A percentile compares a stretch with the other conserved stretches of the same genome.
Conservation (phyloP, 2,888 invertebrate genomes). For the Cybosia mesomella region DNA sequence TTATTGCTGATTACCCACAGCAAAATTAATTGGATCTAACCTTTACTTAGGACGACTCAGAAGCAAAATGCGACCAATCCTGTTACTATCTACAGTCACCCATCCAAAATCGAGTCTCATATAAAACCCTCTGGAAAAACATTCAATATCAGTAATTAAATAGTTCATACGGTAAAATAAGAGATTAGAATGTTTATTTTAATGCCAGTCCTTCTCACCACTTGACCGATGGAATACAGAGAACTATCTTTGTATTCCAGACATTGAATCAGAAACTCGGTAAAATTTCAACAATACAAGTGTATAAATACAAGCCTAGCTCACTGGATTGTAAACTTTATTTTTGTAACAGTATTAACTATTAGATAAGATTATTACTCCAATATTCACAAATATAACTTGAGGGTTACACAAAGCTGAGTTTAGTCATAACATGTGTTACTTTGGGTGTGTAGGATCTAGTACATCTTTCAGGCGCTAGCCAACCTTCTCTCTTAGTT, state of each 20-base stretch:
- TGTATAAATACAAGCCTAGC: not conserved
- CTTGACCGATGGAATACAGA: too few species aligned
- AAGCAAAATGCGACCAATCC: too few species aligned
- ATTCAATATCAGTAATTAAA: not conserved
- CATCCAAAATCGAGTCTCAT: not conserved
- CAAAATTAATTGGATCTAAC: too few species aligned
- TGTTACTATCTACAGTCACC: too few species aligned
- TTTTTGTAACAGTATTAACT: not conserved
- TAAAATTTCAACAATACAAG: not conserved
- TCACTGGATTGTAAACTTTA: not conserved
- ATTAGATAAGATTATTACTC: not conserved
- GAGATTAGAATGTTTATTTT: too few species aligned
- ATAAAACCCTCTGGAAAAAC: not conserved
- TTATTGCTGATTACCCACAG: too few species aligned
- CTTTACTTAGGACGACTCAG: too few species aligned
- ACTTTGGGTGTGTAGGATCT: too few species aligned
- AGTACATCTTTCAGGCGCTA: too few species aligned
- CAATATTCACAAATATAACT: slow-evolving; percentile 4
- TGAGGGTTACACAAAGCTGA: not conserved
- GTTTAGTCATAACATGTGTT: not conserved
- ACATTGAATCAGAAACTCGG: not conserved
- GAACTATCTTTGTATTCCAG: too few species aligned
- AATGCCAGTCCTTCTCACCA: too few species aligned
- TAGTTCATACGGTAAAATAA: not conserved
- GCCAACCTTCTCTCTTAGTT: not conserved